These are phyloP conservation scores for Calyptommatus sinebrachiatus DNA, from an alignment of 2,113 vertebrate species.

Conservation along the genomic window DNA sequence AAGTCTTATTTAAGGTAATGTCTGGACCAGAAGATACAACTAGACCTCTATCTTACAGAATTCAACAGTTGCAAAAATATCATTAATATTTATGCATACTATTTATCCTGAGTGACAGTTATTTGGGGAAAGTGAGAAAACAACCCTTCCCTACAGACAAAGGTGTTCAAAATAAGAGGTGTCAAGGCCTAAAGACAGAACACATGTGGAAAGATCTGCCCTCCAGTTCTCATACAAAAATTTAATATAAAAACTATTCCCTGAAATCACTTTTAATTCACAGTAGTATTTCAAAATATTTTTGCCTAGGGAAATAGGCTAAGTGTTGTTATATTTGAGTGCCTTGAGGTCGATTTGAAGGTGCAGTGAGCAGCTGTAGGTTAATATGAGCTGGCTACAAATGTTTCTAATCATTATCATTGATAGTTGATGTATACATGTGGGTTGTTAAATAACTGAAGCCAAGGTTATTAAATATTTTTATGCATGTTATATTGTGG, in stretches of 20 bases:
- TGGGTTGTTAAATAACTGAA: not conserved
- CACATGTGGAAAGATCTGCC: not conserved
- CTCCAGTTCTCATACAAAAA: constrained; percentile 1
- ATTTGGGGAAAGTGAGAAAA: too few species aligned
- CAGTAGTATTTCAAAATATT: not conserved
- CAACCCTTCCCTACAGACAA: not conserved
- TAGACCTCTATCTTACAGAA: too few species aligned
- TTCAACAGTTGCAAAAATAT: too few species aligned
- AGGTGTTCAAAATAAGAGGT: not conserved
- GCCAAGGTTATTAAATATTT: not conserved
- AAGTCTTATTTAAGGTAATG: too few species aligned
- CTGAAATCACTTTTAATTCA: not conserved
- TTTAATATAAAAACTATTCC: not conserved
- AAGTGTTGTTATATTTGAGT: not conserved
- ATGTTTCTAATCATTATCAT: not conserved
- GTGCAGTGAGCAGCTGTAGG: not conserved
- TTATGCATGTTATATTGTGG: not conserved
- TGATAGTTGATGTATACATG: not conserved
- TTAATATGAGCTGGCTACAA: not conserved
- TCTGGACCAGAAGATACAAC: too few species aligned
- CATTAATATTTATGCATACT: not conserved
- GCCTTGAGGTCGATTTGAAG: not conserved
- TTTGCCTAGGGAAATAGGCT: not conserved
- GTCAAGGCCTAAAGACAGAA: not conserved
- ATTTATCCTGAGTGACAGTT: not conserved